phyloP scores from a whole-genome alignment of 2,888 invertebrate species.

The Drosophila monieri region DNA sequence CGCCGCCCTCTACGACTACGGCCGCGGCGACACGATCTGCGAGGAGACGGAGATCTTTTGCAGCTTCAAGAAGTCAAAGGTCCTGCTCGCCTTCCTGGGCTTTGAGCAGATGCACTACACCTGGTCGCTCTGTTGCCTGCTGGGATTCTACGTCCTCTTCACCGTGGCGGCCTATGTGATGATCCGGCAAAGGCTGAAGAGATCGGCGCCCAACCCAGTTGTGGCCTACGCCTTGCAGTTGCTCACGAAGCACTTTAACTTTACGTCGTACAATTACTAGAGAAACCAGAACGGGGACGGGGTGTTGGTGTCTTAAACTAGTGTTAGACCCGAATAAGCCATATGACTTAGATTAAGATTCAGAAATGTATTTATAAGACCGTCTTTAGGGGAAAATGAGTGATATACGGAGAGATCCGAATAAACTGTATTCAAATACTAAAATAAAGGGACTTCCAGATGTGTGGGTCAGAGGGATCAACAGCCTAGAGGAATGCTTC shows the following conservation, averaged over 20 bases:
- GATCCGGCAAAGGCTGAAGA: slow-evolving; percentile 88
- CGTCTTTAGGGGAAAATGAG: slow-evolving; percentile 7
- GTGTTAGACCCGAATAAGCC: slow-evolving; percentile 1
- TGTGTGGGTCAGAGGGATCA: no score
- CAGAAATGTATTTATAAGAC: background rate
- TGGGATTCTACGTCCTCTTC: slow-evolving; percentile 89
- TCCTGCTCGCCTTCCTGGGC: slow-evolving; percentile 90
- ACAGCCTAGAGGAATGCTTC: no score
- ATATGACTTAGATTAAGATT: slow-evolving; percentile 3
- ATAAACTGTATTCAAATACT: background rate
- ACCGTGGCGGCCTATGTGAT: slow-evolving; percentile 89
- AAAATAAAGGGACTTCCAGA: background rate
- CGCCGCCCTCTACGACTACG: slow-evolving; percentile 90
- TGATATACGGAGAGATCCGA: slow-evolving; percentile 9
- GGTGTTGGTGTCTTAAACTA: slow-evolving; percentile 5
- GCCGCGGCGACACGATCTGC: slow-evolving; percentile 90
- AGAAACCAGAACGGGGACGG: background rate
- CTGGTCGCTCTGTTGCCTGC: slow-evolving; percentile 88
- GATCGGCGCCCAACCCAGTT: slow-evolving; percentile 87
- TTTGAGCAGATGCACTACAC: slow-evolving; percentile 89
- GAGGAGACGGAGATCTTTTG: slow-evolving; percentile 89
- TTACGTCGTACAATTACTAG: slow-evolving; percentile 83
- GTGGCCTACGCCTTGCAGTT: slow-evolving; percentile 89
- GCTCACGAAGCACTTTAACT: slow-evolving; percentile 87
- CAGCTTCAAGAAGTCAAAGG: slow-evolving; percentile 89